Conservation (phyloP, 2,888 invertebrate species). For the Syrphus vitripennis region DNA sequence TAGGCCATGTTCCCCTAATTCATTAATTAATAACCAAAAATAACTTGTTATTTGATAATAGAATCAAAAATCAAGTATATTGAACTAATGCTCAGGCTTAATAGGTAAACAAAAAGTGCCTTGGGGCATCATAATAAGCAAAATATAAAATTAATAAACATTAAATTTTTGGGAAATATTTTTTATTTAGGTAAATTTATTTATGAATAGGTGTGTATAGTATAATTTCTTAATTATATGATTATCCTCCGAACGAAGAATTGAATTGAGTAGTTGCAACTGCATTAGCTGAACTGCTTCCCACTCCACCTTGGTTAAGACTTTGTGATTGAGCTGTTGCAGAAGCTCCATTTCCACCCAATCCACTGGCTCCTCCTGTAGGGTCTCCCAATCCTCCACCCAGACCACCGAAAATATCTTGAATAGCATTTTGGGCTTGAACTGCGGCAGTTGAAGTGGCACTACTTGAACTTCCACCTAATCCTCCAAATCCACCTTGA, state of each 20-base stretch:
- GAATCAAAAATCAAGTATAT: background rate
- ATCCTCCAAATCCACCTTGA: conserved; percentile 33
- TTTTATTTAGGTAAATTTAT: background rate
- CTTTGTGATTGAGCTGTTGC: conserved; percentile 28
- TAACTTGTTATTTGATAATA: background rate
- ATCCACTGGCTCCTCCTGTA: background rate
- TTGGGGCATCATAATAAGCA: background rate
- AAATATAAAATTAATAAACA: background rate
- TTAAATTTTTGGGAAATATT: background rate
- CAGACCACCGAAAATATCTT: conserved; percentile 25
- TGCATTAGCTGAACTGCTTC: conserved; percentile 28
- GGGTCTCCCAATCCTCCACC: background rate
- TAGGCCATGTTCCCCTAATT: background rate
- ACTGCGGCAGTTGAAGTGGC: background rate
- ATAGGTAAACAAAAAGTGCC: background rate
- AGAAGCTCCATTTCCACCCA: conserved; percentile 15
- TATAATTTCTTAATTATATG: background rate
- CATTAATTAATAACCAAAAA: background rate
- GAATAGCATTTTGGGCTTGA: background rate
- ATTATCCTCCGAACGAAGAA: conserved; percentile 35
- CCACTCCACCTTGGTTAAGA: conserved; percentile 28
- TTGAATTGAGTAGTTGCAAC: conserved; percentile 33
- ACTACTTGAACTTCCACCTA: conserved; percentile 9
- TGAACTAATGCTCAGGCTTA: background rate
- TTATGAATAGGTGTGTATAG: background rate